Evolutionary conservation across 2,113 vertebrate genomes (phyloP), one percentile per base, ranked within the genome.

Genomic region (Equus quagga): DNA sequence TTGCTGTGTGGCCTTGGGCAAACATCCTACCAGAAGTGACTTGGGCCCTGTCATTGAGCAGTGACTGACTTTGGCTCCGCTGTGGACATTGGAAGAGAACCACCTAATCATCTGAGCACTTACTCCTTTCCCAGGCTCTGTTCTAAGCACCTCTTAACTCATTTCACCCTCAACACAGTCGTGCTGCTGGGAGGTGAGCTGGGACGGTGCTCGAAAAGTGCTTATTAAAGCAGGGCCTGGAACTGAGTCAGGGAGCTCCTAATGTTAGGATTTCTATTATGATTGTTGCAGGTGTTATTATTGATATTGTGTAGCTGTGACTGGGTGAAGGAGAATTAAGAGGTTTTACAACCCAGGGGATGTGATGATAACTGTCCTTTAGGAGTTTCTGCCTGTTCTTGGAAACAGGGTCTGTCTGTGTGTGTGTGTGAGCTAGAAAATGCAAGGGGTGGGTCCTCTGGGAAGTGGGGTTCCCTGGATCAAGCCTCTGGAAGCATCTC

Each of bases 181-280:
- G 33, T 14, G 60, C 10, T 10, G 3, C 36, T 46, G 36, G 58
- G 56, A 33, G 19, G 8, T 18, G 83, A 54, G 64, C 28, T 31
- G 51, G 1, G 33, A 64, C 26, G 65, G 33, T 17, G 5, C 24
- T 60, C 19, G 41, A 11, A 6, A 26, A 56, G 33, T 1, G 26
- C 64, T 26, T 15, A 26, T 62, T 69, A 5, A 23, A 70, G 41
- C 90, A 36, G 33, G 41, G 15, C 46, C 46, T n/a, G 36, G 78
- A 15, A 9, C 24, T 1, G 7, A 23, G 6, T 6, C 2, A 28
- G 17, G 12, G 51, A 5, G 6, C 19, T n/a, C 49, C n/a, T 78
- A 51, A 19, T 24, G 17, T 21, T 15, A 44, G 44, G 67, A 23
- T 36, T 73, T 64, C 91, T 73, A n/a, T 60, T 18, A 31, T 10